Base-by-base conservation (phyloP, 2,888 invertebrate species). In the Calephelis perditalis region DNA sequence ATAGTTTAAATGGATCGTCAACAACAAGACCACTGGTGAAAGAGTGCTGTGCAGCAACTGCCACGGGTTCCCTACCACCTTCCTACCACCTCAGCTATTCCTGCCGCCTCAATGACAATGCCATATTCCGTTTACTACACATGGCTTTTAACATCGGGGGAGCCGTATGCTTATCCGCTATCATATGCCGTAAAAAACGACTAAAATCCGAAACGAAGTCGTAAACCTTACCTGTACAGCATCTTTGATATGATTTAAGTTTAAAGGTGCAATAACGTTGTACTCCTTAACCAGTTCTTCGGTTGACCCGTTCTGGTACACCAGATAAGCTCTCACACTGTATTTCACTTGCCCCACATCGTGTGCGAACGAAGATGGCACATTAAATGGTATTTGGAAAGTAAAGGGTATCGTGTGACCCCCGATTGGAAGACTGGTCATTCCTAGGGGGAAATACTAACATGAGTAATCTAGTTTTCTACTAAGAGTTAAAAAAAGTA, bases 241-340 rank as follows among this genome's bases (percentile, higher is more conserved):
- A 15, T 71, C 70, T n/a, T 70, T 73, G 4, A 73, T 76, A 6
- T 66, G 68, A 65, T 82, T 84, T 67, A 84, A 68, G 68, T 84
- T 77, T 10, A 82, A 67, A 0, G 84, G 84, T 7, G 79, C 76
- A 7, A 86, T 70, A 10, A 86, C 77, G 57, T 78, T 65, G 61
- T 86, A 77, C 0, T 65, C 56, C 49, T 73, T 73, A 0, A 56
- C 61, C 2, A 84, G 35, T 5, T 73, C 67, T 7, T 78, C 73
- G 7, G 66, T 69, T 0, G 60, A 56, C 11, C 64, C 60, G 35
- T 71, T 71, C 2, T 73, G 73, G 0, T 73, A 63, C 26, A 80
- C 73, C 35, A 84, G 43, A 26, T 65, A 71, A 0, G 74, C 83
- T 3, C 63, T 71, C 8, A 81, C 69, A 11, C 65, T 68, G 67